Percentiles rank a stretch among this genome's conserved stretches.
Evolutionary conservation across 2,888 invertebrate genomes (phyloP).

Genomic region (Aethes cnicana): DNA sequence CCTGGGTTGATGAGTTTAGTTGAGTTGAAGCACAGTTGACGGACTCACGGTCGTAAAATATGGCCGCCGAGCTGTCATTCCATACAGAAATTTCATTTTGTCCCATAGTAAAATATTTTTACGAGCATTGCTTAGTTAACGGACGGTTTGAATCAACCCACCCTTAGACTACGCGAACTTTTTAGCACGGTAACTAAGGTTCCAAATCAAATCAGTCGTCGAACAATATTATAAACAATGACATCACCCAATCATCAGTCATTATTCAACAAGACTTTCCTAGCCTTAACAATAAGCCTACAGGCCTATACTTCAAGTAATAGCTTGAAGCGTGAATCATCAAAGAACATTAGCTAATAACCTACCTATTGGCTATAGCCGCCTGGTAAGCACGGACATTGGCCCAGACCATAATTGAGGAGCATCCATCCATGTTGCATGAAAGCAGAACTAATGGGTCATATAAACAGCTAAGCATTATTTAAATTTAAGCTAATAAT

Average conservation of each 20-base stretch:
- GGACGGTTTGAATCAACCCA: too few species aligned
- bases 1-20: too few species aligned
- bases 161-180: too few species aligned
- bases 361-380: slow-evolving; percentile 19
- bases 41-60: too few species aligned
- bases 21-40: too few species aligned
- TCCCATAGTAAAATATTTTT: too few species aligned
- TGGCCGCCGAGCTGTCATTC: too few species aligned
- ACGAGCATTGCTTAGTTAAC: too few species aligned
- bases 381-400: slow-evolving; percentile 23
- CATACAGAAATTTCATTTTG: too few species aligned
- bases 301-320: slow-evolving; percentile 11
- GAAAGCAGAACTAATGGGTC: slow-evolving; percentile 29
- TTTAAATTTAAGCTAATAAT: slow-evolving; percentile 27
- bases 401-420: slow-evolving; percentile 26
- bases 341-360: slow-evolving; percentile 36
- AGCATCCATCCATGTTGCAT: slow-evolving; percentile 19
- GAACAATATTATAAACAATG: too few species aligned
- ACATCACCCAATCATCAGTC: not conserved
- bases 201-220: too few species aligned
- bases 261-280: not conserved
- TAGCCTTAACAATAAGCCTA: slow-evolving; percentile 8
- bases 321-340: slow-evolving; percentile 41
- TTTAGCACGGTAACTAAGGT: too few species aligned
- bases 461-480: slow-evolving; percentile 26